Conservation (phyloP, 2,888 invertebrate genomes). For the Clepsis dumicolana region DNA sequence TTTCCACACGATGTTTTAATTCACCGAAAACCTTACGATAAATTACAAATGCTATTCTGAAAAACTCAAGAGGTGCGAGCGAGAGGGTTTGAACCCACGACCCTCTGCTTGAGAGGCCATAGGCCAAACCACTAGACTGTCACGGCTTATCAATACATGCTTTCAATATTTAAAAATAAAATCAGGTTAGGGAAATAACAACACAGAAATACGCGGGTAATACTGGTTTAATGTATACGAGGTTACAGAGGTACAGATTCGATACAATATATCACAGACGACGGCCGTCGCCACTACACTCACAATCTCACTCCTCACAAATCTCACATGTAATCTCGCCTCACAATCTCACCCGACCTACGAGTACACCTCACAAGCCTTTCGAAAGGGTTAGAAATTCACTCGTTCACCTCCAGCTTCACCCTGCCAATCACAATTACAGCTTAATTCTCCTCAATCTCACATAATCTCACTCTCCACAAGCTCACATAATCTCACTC, state of each 20-base stretch:
- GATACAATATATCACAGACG: constrained; percentile 46
- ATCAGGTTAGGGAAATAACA: not conserved
- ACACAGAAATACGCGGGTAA: constrained; percentile 50
- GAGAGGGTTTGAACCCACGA: too few species aligned
- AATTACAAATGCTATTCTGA: too few species aligned
- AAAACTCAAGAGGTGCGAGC: too few species aligned
- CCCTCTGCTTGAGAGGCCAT: too few species aligned
- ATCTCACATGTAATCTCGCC: constrained; percentile 10
- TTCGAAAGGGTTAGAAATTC: not conserved
- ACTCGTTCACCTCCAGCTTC: not conserved
- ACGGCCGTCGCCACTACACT: constrained; percentile 41
- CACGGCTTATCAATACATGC: too few species aligned
- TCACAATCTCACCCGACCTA: not conserved
- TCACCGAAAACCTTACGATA: too few species aligned
- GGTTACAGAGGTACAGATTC: constrained; percentile 50
- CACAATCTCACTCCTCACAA: constrained; percentile 15
- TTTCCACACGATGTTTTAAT: too few species aligned
- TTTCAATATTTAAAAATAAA: not conserved
- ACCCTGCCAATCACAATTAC: not conserved
- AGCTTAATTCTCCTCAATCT: not conserved
- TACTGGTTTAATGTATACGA: constrained; percentile 71
- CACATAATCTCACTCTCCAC: not conserved
- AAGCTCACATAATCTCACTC: constrained; percentile 7
- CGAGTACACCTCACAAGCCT: not conserved
- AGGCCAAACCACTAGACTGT: too few species aligned